A percentile compares a stretch with the other conserved stretches of the same genome.
Conservation (phyloP, 2,888 invertebrate genomes). For the Eugnorisma glareosa region DNA sequence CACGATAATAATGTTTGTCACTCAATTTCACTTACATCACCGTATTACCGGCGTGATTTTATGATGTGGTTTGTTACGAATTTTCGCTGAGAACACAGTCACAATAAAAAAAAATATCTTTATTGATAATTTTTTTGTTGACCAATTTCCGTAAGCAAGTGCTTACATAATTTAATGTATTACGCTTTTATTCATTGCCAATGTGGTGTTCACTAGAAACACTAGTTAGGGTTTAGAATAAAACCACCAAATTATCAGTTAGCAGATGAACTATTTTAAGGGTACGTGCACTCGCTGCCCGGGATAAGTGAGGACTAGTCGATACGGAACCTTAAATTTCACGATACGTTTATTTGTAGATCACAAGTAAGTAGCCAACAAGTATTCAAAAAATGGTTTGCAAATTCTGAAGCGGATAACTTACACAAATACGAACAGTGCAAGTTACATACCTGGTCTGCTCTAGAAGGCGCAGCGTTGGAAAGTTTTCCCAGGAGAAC, state of each 20-base stretch:
- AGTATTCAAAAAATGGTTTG: not conserved
- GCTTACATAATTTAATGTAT: no score
- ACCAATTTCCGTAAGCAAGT: not conserved
- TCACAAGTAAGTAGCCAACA: not conserved
- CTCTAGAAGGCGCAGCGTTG: not conserved
- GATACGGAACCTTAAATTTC: not conserved
- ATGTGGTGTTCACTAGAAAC: not conserved
- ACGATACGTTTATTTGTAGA: not conserved
- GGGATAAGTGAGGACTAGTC: no score
- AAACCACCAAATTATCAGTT: no score
- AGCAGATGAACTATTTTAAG: no score
- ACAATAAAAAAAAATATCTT: no score
- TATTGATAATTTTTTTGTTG: not conserved
- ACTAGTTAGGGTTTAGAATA: no score
- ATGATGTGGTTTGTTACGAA: not conserved
- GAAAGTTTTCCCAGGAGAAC: not conserved
- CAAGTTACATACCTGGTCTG: not conserved
- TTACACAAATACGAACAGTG: not conserved
- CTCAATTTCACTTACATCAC: no score
- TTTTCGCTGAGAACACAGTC: not conserved
- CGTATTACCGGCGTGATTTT: no score
- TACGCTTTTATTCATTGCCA: not conserved
- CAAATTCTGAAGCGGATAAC: not conserved
- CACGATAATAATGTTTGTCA: not conserved
- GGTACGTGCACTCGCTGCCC: no score